Evolutionary conservation across 2,888 invertebrate species (phyloP).

Genomic region (Eristalis tenax): DNA sequence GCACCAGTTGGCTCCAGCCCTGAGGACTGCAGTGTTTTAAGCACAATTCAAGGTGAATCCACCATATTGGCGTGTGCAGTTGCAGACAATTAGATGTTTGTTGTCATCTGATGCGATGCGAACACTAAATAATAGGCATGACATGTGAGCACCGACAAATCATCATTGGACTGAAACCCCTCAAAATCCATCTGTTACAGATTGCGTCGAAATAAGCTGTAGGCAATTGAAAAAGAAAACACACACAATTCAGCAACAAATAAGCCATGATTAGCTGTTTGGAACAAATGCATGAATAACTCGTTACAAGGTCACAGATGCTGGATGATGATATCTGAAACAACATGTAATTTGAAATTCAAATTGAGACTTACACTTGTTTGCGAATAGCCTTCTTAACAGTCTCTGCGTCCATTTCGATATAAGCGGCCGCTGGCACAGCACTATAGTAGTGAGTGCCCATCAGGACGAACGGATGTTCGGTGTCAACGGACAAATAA

Average conservation of each 20-base stretch:
- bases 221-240: neutral
- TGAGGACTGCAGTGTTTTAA: too few relatives aligned
- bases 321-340: conserved; percentile 26
- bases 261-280: conserved; percentile 2
- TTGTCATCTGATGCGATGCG: too few relatives aligned
- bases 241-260: neutral
- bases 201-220: neutral
- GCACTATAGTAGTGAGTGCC: conserved; percentile 81
- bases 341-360: neutral
- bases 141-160: too few relatives aligned
- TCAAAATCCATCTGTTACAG: too few relatives aligned
- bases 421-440: conserved; percentile 78
- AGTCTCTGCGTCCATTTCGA: conserved; percentile 82
- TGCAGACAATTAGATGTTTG: too few relatives aligned
- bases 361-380: conserved; percentile 90
- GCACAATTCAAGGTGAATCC: too few relatives aligned
- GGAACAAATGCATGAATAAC: conserved; percentile 31
- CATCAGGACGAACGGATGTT: conserved; percentile 79
- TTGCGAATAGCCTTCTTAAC: conserved; percentile 93
- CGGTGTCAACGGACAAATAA: conserved; percentile 78
- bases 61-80: too few relatives aligned
- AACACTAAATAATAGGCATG: too few relatives aligned
- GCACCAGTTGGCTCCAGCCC: too few relatives aligned
- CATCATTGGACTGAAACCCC: too few relatives aligned
- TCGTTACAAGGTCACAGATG: conserved; percentile 10